Base-by-base conservation (phyloP, 1,140 invertebrate genomes). In the Bacillus rossius region DNA sequence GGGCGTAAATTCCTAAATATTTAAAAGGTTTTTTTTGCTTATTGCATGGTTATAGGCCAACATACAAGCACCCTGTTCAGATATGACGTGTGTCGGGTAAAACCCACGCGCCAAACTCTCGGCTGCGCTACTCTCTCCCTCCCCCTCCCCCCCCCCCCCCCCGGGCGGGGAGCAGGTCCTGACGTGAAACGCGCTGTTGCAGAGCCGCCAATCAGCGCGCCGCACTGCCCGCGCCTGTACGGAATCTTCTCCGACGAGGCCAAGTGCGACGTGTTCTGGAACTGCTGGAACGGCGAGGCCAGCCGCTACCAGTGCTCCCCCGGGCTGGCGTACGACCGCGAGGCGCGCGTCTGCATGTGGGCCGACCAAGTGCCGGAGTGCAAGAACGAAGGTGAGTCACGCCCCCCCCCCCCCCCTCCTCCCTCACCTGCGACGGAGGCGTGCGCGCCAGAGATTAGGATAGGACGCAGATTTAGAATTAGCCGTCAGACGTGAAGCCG, bases 201-300 rank as follows among this genome's bases (percentile, higher is more conserved):
- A 91, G 91, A 96, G 69, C 89, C 91, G 14, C 82, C 93, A 67
- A 89, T 95, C 66, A 80, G 84, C 37, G 90, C 92, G 16, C 81
- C 89, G 0, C 89, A 96, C 73, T 96, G 93, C 69, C 69, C 88
- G 13, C 81, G 92, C 48, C 77, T 96, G 43, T 95, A 96, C 74
- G 94, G 94, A 69, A 94, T 96, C 75, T 96, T 96, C 82, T 73
- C 91, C 55, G 92, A 96, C 71, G 87, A 88, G 19, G 76, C 80
- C 60, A 92, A 94, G 73, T 95, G 93, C 74, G 89, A 93, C 72
- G 88, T 91, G 1, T 96, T 96, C 86, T 96, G 92, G 89, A 94
- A 93, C 73, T 96, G 94, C 75, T 95, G 93, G 92, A 94, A 94
- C 75, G 94, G 93, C 38, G 92, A 95, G 74, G 86, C 92, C 8